A percentile compares a stretch with the other conserved stretches of the same genome.
Evolutionary conservation across 1,140 invertebrate species (phyloP).

Genomic region (Dinothrombium tinctorium): DNA sequence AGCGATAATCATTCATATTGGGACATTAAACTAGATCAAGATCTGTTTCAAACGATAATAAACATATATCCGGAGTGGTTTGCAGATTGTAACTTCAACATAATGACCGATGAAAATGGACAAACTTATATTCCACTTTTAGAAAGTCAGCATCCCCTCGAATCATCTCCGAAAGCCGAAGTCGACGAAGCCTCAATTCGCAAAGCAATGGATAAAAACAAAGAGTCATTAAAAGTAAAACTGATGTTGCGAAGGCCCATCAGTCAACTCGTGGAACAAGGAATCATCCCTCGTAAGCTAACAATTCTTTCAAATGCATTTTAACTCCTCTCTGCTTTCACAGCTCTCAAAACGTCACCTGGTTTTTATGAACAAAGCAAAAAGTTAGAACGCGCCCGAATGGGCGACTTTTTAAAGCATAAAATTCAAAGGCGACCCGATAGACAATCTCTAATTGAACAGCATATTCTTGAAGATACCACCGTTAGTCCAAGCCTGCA

Average conservation of each 20-base stretch:
- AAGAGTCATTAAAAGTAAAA: constrained; percentile 87
- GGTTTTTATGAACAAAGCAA: constrained; percentile 81
- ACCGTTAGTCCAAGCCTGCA: constrained; percentile 84
- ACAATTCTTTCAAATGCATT: neutral
- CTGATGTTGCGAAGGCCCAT: constrained; percentile 77
- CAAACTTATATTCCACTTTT: neutral
- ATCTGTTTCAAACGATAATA: constrained; percentile 63
- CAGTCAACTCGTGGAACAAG: constrained; percentile 82
- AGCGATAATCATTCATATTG: constrained; percentile 33
- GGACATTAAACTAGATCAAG: constrained; percentile 66
- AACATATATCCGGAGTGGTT: constrained; percentile 78
- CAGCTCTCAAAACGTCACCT: constrained; percentile 75
- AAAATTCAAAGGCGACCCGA: constrained; percentile 88
- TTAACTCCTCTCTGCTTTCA: neutral
- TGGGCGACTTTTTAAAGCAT: constrained; percentile 77
- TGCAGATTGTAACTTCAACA: constrained; percentile 10
- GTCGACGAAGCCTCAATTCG: constrained; percentile 80
- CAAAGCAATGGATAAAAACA: constrained; percentile 80
- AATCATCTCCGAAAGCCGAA: constrained; percentile 59
- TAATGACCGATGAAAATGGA: neutral
- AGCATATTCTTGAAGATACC: constrained; percentile 80
- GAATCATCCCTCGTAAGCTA: constrained; percentile 92
- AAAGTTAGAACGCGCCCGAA: constrained; percentile 66
- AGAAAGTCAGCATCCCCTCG: constrained; percentile 1
- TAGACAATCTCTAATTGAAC: constrained; percentile 67